Evolutionary conservation across 2,113 vertebrate genomes (phyloP).

Genomic region (Pterocles burchelli): DNA sequence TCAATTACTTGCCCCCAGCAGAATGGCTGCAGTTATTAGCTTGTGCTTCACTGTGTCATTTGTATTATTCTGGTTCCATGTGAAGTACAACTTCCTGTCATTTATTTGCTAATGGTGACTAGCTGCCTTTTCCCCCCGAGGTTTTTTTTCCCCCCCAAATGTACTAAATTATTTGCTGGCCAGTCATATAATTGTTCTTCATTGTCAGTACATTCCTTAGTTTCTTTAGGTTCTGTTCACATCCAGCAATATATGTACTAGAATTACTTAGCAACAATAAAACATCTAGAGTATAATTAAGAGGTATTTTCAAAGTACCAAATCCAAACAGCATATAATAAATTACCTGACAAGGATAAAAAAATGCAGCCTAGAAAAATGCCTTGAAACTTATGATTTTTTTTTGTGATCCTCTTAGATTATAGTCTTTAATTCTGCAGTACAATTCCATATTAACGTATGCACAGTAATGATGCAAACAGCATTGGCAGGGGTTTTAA

Average conservation of each 20-base stretch:
- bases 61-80: constrained; percentile 2
- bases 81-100: constrained; percentile 55
- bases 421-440: not conserved
- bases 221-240: not conserved
- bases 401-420: not conserved
- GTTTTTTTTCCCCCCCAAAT: not conserved
- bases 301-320: not conserved
- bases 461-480: not conserved
- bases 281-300: not conserved
- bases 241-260: not conserved
- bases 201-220: not conserved
- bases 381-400: not conserved
- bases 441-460: not conserved
- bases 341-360: not conserved
- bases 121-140: not conserved
- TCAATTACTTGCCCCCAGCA: constrained; percentile 28
- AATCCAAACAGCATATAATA: not conserved
- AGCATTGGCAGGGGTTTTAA: not conserved
- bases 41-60: constrained; percentile 16
- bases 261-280: not conserved
- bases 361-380: not conserved
- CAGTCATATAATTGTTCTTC: not conserved
- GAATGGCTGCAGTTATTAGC: constrained; percentile 42
- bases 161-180: not conserved
- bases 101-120: constrained; percentile 4